phyloP scores from a whole-genome alignment of 2,888 invertebrate genomes.

The Orthonevra nobilis region DNA sequence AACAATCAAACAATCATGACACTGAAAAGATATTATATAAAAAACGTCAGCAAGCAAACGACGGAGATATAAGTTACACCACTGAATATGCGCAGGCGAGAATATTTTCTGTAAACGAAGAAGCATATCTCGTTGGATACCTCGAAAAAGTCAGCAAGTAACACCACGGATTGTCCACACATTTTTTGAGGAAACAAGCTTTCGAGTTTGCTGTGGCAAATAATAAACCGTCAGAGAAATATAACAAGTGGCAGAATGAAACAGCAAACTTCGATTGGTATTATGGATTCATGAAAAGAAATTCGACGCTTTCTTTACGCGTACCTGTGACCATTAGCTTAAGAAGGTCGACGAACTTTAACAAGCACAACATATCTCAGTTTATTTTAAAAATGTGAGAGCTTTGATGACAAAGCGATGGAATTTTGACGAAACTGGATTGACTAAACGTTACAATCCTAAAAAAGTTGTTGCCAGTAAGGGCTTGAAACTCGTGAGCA shows the following conservation, averaged over 20 bases:
- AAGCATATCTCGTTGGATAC: slow-evolving; percentile 2
- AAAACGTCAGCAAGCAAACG: slow-evolving; percentile 17
- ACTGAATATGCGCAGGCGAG: slow-evolving; percentile 16
- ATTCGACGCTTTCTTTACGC: slow-evolving; percentile 13
- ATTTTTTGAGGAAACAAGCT: slow-evolving; percentile 5
- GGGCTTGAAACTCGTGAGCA: background rate
- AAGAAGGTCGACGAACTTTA: slow-evolving; percentile 13
- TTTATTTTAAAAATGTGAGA: slow-evolving; percentile 27
- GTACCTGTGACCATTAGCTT: slow-evolving; percentile 22
- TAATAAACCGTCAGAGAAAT: slow-evolving; percentile 9
- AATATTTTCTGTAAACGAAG: slow-evolving; percentile 16
- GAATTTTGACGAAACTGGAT: slow-evolving; percentile 2
- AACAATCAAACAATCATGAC: slow-evolving; percentile 17
- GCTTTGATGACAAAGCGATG: slow-evolving; percentile 8
- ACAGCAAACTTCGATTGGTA: slow-evolving; percentile 1
- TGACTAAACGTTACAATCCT: no score
- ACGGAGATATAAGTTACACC: slow-evolving; percentile 15
- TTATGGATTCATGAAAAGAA: slow-evolving; percentile 11
- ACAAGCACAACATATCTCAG: slow-evolving; percentile 14
- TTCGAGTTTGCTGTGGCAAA: slow-evolving; percentile 14
- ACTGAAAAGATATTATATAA: slow-evolving; percentile 13
- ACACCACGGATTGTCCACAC: slow-evolving; percentile 8
- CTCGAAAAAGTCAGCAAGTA: slow-evolving; percentile 16
- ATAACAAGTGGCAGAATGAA: slow-evolving; percentile 1
- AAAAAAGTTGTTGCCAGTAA: no score